Evolutionary conservation across 2,113 vertebrate genomes (phyloP), one percentile per base, ranked within the genome.

Genomic region (Lampris megalopsis): DNA sequence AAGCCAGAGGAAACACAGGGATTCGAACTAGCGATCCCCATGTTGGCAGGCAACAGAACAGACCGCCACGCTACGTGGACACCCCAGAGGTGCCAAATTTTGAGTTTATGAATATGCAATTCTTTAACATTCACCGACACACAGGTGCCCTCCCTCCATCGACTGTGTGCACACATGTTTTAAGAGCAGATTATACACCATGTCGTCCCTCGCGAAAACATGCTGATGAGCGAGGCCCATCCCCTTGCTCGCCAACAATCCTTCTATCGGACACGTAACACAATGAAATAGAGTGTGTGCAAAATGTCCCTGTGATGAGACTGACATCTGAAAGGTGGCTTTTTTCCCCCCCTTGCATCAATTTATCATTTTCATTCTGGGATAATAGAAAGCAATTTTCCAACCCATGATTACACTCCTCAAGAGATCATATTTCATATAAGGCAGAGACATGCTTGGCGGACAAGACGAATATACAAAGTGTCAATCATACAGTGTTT

Each of bases 311-410:
- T 43, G 63, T 64, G 52, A 86, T 84, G 76, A 82, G 89, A 80
- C 68, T 83, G 76, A 89, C 85, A 84, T 84, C 80, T 88, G 86
- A 91, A 86, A 86, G 66, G 85, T 84, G 41, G 63, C 77, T 80
- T 73, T 66, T 37, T 60, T n/a, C 24, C 24, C 4, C 73, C 59
- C 57, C 62, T 52, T 73, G 65, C 67, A 82, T 76, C 81, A 83
- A 91, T 90, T 91, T 68, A 88, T 92, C 87, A 89, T 88, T 90
- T 83, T 90, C 90, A 86, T 77, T 88, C 77, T 68, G 43, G 67
- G 75, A 89, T 91, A 91, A 93, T 89, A 88, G 89, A 92, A 92
- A 88, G 85, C 89, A 89, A 91, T 91, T 79, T 93, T 76, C 84
- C 82, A 80, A 81, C 77, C 77, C 78, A 78, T 90, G 91, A 92